Base-by-base conservation (phyloP, 2,113 vertebrate species). In the Scopus umbretta region DNA sequence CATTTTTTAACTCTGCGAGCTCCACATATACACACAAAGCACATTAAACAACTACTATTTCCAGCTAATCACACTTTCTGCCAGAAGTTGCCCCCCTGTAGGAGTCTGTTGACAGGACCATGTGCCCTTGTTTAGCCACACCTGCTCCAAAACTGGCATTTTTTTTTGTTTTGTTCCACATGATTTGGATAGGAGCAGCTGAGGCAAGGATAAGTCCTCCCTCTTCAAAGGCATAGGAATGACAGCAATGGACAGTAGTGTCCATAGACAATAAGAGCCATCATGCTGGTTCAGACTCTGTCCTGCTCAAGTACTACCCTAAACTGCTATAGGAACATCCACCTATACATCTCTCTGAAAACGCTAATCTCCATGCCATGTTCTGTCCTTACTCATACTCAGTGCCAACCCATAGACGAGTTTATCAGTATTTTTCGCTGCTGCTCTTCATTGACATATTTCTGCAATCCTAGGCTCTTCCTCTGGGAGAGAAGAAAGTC, bases 331-430 rank as follows among this genome's bases (percentile, higher is more conserved):
- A 56, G 30, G 40, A 61, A 61, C 23, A 58, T 15, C 8, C 50
- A 62, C 7, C 17, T 12, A 72, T 6, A 9, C 5, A 5, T 29
- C 30, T 50, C 61, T 52, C 23, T 55, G 30, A 82, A 87, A 90
- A 85, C n/a, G 21, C 38, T 36, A 7, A 40, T 22, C 27, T 45
- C 47, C 0, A 0, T 45, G 70, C 5, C 7, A 4, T 3, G 3
- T 87, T 75, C 58, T 58, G 12, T 36, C 40, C 56, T 80, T 47
- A 36, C 7, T 47, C 36, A 27, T 16, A 45, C 29, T 55, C 10
- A 15, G 10, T 36, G 9, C 9, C 32, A 71, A 32, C 2, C 11
- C 20, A 50, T 3, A 3, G 11, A 71, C 18, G 59, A 19, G 16
- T 62, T 89, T 32, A 43, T 36, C 21, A 8, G 27, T 27, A 30